Evolutionary conservation across 2,888 invertebrate species (phyloP).

Genomic region (Cephonodes hylas): DNA sequence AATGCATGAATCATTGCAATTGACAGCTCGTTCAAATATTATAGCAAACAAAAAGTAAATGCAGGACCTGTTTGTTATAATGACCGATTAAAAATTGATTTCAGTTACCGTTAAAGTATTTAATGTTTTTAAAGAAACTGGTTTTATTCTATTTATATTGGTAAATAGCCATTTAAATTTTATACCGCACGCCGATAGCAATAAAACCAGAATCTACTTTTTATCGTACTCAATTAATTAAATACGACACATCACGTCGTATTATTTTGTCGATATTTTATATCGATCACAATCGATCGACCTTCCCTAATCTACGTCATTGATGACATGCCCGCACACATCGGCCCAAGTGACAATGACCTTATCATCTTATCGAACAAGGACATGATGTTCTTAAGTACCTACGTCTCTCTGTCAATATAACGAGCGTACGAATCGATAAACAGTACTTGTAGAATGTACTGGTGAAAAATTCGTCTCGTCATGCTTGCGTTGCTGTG

Average conservation of each 20-base stretch:
- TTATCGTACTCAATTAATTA: too few species aligned
- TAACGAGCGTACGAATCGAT: neutral
- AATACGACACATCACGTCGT: neutral
- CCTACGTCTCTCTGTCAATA: neutral
- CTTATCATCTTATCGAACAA: conserved; percentile 26
- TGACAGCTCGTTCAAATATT: neutral
- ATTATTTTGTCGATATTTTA: neutral
- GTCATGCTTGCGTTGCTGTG: neutral
- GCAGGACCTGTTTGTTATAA: too few species aligned
- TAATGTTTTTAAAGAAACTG: neutral
- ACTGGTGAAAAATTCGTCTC: neutral
- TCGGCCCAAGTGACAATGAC: conserved; percentile 18
- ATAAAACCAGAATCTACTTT: neutral
- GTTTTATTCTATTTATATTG: neutral
- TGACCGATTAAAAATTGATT: neutral
- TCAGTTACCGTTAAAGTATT: neutral
- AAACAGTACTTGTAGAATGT: neutral
- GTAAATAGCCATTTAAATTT: neutral
- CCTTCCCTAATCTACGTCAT: conserved; percentile 15
- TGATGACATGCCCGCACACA: conserved; percentile 26
- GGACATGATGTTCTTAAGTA: conserved; percentile 6
- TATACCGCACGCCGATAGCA: neutral
- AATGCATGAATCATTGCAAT: neutral
- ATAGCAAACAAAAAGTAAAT: neutral
- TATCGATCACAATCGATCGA: neutral